A percentile compares a stretch with the other conserved stretches of the same genome.
Conservation (phyloP, 2,888 invertebrate genomes). For the Panopea generosa region DNA sequence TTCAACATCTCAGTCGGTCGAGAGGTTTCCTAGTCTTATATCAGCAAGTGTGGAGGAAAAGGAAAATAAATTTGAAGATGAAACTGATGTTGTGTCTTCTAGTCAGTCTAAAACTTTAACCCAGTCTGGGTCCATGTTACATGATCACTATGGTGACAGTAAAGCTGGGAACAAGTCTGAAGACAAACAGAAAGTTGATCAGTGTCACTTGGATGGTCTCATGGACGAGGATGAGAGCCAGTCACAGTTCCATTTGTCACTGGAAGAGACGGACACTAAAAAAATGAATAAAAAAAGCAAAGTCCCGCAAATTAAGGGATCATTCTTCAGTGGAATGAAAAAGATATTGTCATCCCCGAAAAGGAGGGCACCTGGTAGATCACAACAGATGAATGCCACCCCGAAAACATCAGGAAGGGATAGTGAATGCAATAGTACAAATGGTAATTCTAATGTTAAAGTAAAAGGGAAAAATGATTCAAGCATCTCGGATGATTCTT, state of each 20-base stretch:
- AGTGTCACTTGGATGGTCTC: no score
- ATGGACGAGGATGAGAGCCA: conserved; percentile 60
- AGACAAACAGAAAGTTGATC: no score
- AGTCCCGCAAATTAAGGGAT: conserved; percentile 62
- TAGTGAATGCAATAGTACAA: neutral
- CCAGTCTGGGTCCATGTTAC: neutral
- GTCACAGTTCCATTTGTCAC: conserved; percentile 72
- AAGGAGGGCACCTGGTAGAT: conserved; percentile 32
- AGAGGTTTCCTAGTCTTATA: conserved; percentile 58
- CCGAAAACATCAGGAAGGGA: neutral
- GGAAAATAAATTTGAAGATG: conserved; percentile 24
- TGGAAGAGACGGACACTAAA: conserved; percentile 57
- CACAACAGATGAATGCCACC: conserved; percentile 2
- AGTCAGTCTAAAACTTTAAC: conserved; percentile 17
- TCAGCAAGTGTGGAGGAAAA: conserved; percentile 44
- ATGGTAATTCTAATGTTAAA: conserved; percentile 16
- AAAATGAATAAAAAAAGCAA: conserved; percentile 28
- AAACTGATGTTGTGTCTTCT: conserved; percentile 38
- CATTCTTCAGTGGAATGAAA: conserved; percentile 71
- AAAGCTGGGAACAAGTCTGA: neutral
- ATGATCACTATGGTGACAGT: no score
- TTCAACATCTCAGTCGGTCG: conserved; percentile 46
- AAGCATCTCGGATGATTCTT: no score
- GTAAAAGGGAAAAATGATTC: no score
- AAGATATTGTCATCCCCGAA: conserved; percentile 57